A percentile compares a stretch with the other conserved stretches of the same genome.
Conservation (phyloP, 2,113 vertebrate species). For the Machaerirhynchus nigripectus region DNA sequence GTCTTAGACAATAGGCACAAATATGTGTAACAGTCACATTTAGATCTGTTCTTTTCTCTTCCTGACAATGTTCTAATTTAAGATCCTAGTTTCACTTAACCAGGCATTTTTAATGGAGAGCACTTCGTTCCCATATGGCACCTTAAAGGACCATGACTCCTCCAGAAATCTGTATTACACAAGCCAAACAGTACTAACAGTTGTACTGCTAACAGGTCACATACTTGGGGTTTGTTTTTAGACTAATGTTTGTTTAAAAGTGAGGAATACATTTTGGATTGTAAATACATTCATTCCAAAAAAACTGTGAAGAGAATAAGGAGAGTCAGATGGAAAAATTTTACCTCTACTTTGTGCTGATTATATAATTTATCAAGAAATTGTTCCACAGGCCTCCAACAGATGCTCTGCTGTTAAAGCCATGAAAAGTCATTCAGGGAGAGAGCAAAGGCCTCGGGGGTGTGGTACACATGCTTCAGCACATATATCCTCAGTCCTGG, state of each 20-base stretch:
- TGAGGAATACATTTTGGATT: conserved; percentile 36
- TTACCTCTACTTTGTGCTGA: conserved; percentile 45
- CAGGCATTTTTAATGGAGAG: conserved; percentile 37
- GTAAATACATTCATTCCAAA: conserved; percentile 16
- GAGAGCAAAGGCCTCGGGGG: conserved; percentile 54
- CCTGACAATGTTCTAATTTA: conserved; percentile 67
- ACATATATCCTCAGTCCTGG: conserved; percentile 59
- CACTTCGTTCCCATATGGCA: conserved; percentile 53
- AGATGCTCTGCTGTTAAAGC: conserved; percentile 62
- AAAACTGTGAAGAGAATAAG: conserved; percentile 34
- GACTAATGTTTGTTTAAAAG: conserved; percentile 36
- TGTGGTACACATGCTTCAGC: conserved; percentile 61
- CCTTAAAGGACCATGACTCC: conserved; percentile 44
- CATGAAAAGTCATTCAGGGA: conserved; percentile 67
- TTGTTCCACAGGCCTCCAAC: conserved; percentile 50
- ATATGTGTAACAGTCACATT: conserved; percentile 50
- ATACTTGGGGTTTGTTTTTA: conserved; percentile 19
- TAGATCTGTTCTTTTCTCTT: conserved; percentile 40
- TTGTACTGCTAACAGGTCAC: conserved; percentile 31
- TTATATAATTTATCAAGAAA: conserved; percentile 62
- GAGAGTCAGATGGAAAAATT: conserved; percentile 57
- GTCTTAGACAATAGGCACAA: conserved; percentile 57
- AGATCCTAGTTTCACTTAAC: conserved; percentile 61
- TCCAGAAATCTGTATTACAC: conserved; percentile 12
- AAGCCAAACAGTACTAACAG: not conserved